Base-by-base conservation (phyloP, 2,888 invertebrate species). In the Drosophila diplacantha region DNA sequence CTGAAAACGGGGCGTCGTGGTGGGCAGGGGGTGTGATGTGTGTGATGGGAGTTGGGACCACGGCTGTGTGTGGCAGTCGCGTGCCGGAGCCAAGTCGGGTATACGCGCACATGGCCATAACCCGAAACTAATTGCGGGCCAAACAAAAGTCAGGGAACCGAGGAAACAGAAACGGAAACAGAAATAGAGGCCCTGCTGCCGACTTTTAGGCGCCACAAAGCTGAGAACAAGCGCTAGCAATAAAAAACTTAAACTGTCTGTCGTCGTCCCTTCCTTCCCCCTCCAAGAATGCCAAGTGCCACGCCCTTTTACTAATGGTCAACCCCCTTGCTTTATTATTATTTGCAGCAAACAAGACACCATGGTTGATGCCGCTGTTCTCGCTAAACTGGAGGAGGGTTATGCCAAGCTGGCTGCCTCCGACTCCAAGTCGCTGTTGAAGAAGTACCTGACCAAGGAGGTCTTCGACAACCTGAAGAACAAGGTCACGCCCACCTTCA, bases 361-460 rank as follows among this genome's bases (percentile, higher is more conserved):
- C 89, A 96, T 96, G 96, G 96, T 96, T 91, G 96, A 97, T 91
- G 94, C 95, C 87, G 95, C 93, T 89, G 94, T 94, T 87, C 90
- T 95, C 88, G 94, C 96, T 89, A 97, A 96, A 91, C 91, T 97
- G 90, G 96, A 97, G 90, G 93, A 94, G 89, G 96, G 95, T 85
- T 96, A 91, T 91, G 92, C 93, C 91, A 96, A 96, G 90, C 91
- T 97, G 86, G 92, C 92, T 84, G 93, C 91, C 81, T 95, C 96
- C 71, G 95, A 97, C 90, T 97, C 97, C 89, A 96, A 97, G 90
- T 98, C 97, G 67, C 92, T 99, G 89, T 91, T 98, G 91, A 98
- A 98, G 92, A 98, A 98, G 90, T 95, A 95, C 91, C 92, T 97
- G 85, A 94, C 96, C 88, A 93, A 93, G 90, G 96, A 96, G 86